These are phyloP conservation scores for Balanococcus diminutus DNA, from an alignment of 2,888 invertebrate genomes.

Conservation along the genomic window DNA sequence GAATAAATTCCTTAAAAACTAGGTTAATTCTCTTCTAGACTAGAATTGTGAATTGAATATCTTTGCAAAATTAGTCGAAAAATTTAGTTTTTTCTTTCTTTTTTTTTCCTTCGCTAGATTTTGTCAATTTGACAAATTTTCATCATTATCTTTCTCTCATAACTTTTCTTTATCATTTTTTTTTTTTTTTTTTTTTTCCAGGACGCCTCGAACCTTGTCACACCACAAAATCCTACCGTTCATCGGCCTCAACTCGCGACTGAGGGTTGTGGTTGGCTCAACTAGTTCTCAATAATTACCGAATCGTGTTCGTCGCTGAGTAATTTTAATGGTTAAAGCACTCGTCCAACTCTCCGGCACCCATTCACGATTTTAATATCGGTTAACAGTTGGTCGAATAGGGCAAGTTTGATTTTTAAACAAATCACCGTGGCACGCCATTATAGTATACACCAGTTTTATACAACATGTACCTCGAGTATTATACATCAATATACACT, in stretches of 20 bases:
- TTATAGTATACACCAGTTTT: conserved; percentile 1
- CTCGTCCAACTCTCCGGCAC: background rate
- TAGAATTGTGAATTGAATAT: too few species aligned
- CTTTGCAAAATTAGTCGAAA: too few species aligned
- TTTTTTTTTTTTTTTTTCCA: too few species aligned
- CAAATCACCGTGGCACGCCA: conserved; percentile 36
- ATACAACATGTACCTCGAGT: background rate
- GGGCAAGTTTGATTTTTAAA: conserved; percentile 33
- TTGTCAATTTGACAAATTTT: too few species aligned
- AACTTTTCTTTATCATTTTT: too few species aligned
- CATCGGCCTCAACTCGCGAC: conserved; percentile 2
- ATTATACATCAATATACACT: background rate
- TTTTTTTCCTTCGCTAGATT: too few species aligned
- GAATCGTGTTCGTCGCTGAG: background rate
- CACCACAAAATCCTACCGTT: too few species aligned
- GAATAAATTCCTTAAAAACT: too few species aligned
- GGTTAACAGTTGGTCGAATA: conserved; percentile 29
- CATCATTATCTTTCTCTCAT: too few species aligned
- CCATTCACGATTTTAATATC: conserved; percentile 37
- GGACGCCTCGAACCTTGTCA: too few species aligned
- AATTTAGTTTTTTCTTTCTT: too few species aligned
- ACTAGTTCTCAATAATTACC: conserved; percentile 30
- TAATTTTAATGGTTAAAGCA: conserved; percentile 33
- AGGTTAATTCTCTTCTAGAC: too few species aligned
- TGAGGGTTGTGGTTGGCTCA: conserved; percentile 8